Conservation (phyloP, 2,888 invertebrate genomes). For the Xylota sylvarum region DNA sequence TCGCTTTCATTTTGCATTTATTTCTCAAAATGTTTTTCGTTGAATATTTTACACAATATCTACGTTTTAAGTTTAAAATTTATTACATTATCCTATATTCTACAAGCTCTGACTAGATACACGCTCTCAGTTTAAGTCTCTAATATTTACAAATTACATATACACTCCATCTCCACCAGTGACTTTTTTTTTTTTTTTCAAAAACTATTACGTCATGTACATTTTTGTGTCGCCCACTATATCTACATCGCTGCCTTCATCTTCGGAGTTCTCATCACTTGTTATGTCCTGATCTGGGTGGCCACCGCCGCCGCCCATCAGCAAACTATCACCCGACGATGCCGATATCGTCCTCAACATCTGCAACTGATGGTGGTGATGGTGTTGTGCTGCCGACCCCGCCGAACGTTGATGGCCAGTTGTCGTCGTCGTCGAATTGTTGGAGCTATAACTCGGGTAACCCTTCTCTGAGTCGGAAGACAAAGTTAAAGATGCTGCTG, state of each 20-base stretch:
- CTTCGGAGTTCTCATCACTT: constrained; percentile 84
- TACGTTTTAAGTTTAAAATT: constrained; percentile 45
- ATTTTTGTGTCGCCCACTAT: constrained; percentile 84
- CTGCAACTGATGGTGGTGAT: constrained; percentile 66
- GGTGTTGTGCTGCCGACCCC: constrained; percentile 66
- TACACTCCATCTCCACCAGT: no score
- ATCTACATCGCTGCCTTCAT: constrained; percentile 84
- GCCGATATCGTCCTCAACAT: constrained; percentile 74
- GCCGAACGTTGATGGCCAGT: constrained; percentile 50
- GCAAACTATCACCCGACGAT: constrained; percentile 78
- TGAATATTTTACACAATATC: constrained; percentile 61
- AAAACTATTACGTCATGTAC: constrained; percentile 82
- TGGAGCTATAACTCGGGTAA: constrained; percentile 60
- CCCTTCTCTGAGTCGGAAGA: constrained; percentile 78
- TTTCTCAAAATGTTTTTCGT: constrained; percentile 55
- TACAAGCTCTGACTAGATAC: constrained; percentile 75
- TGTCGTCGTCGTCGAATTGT: constrained; percentile 61
- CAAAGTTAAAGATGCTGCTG: constrained; percentile 74
- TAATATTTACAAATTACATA: constrained; percentile 62
- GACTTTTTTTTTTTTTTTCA: neutral
- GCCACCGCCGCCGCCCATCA: constrained; percentile 77
- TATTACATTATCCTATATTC: constrained; percentile 18
- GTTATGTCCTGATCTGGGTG: constrained; percentile 82
- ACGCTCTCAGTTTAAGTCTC: constrained; percentile 59
- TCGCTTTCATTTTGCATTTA: constrained; percentile 37